These are phyloP conservation scores for Eubasilissa regina DNA, from an alignment of 1,140 invertebrate genomes.

Conservation along the genomic window DNA sequence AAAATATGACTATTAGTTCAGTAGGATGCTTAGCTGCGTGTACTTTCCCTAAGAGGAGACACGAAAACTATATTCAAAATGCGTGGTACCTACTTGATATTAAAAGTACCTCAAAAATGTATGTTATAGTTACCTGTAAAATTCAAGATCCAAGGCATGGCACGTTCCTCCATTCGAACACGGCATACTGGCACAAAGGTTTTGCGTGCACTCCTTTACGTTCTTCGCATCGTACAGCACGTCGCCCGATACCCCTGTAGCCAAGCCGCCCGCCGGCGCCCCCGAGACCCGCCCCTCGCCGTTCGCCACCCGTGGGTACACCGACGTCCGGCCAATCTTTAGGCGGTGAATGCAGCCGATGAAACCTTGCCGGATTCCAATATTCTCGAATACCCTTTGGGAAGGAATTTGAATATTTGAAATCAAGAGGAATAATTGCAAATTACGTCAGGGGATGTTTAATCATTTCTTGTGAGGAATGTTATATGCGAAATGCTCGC, in stretches of 20 bases:
- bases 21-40: neutral
- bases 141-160: constrained; percentile 75
- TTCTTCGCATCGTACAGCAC: constrained; percentile 65
- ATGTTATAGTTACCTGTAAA: constrained; percentile 55
- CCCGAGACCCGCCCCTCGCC: constrained; percentile 63
- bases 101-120: too few relatives aligned
- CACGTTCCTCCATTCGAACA: constrained; percentile 89
- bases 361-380: constrained; percentile 86
- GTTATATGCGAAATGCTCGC: neutral
- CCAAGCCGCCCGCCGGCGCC: neutral
- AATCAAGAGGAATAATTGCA: neutral
- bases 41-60: neutral
- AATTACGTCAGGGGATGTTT: neutral
- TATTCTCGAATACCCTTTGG: constrained; percentile 86
- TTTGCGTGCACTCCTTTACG: constrained; percentile 80
- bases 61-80: neutral
- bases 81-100: neutral
- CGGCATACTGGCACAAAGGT: constrained; percentile 84
- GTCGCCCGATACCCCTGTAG: constrained; percentile 66
- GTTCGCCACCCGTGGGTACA: constrained; percentile 77
- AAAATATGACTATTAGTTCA: too few relatives aligned
- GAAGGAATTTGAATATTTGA: constrained; percentile 41
- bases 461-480: neutral
- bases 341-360: constrained; percentile 88
- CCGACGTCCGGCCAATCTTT: constrained; percentile 80